phyloP scores from a whole-genome alignment of 2,888 invertebrate species.

The Amblyteles armatorius region DNA sequence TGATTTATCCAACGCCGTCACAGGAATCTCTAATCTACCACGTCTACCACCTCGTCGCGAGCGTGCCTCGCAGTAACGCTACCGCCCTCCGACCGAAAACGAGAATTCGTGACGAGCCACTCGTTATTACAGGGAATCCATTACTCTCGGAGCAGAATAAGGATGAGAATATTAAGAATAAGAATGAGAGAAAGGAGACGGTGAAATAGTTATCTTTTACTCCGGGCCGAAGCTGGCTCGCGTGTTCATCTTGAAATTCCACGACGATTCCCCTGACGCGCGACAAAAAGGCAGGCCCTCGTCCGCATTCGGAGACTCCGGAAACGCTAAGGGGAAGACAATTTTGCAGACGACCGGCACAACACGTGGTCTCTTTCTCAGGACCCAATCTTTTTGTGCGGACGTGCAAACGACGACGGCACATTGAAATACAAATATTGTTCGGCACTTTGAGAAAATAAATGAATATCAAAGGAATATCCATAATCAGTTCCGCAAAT shows the following conservation, averaged over 20 bases:
- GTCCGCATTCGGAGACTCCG: conserved; percentile 69
- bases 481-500: background rate
- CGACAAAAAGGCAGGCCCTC: conserved; percentile 61
- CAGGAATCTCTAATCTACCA: conserved; percentile 71
- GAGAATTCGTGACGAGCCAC: conserved; percentile 67
- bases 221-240: conserved; percentile 2
- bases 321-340: conserved; percentile 49
- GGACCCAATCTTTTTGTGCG: conserved; percentile 14
- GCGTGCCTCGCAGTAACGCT: conserved; percentile 16
- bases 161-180: background rate
- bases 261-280: conserved; percentile 35
- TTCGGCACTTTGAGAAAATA: conserved; percentile 6
- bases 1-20: conserved; percentile 70
- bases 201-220: conserved; percentile 21
- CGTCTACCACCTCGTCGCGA: conserved; percentile 54
- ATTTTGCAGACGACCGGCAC: conserved; percentile 45
- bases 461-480: background rate
- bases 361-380: conserved; percentile 59
- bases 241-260: conserved; percentile 61
- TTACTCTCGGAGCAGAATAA: conserved; percentile 53
- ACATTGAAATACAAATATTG: conserved; percentile 30
- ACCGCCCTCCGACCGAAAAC: conserved; percentile 34
- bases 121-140: conserved; percentile 69
- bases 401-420: background rate
- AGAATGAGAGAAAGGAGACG: background rate